Base-by-base conservation (phyloP, 2,888 invertebrate species). In the Eugnorisma glareosa region DNA sequence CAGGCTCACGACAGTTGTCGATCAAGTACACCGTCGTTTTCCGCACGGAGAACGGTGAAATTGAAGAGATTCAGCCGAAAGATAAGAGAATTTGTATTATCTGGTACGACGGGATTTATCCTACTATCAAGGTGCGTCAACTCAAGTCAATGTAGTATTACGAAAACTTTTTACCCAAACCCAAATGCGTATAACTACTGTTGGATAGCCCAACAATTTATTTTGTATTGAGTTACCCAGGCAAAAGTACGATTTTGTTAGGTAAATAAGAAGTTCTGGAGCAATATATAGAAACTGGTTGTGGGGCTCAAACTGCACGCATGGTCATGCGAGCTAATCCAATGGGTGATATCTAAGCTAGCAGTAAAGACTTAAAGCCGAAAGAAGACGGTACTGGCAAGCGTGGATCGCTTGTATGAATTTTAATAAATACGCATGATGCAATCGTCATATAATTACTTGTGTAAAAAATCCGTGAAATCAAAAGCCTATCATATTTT, bases 91-190 rank as follows among this genome's bases (percentile, higher is more conserved):
- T 96, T 78, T 94, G 94, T 80, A 92, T 81, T n/a, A 81, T 96
- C 72, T 96, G 95, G 95, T 96, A 96, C 74, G 96, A 96, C 77
- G 96, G 96, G 8, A 95, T 96, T 82, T 96, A 96, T 86, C 96
- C 96, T 43, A 96, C 93, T 5, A 88, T 95, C 6, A 94, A 96
- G 95, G 96, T 95, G n/a, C 8, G 80, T 77, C 21, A 43, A 43
- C 6, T 45, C 15, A 31, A 13, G 21, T 67, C 4, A 1, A 72
- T 28, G 24, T 15, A 28, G 31, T 51, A 21, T 61, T 48, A 31
- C 24, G 3, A 63, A n/a, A 73, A 43, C 8, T 57, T 15, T 40
- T 21, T 5, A 28, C 18, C 40, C 18, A 70, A n/a, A 31, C 8
- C 7, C 3, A 2, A 54, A 21, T 51, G 8, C 24, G 1, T 21